These are phyloP conservation scores for Panthera uncia DNA, from an alignment of 2,113 vertebrate genomes.

Conservation along the genomic window DNA sequence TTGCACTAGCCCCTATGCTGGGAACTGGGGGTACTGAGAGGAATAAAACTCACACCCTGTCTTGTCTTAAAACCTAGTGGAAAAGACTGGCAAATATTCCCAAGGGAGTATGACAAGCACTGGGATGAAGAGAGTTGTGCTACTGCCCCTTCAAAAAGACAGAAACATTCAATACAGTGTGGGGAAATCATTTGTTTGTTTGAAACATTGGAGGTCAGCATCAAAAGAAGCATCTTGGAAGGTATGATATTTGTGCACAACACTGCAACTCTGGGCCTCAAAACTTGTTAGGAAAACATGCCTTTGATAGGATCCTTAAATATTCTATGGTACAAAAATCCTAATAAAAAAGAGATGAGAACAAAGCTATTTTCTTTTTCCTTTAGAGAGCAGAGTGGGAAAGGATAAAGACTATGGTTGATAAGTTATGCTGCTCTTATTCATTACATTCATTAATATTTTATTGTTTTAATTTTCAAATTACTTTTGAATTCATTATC, in stretches of 20 bases:
- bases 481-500: background rate
- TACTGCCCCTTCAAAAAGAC: background rate
- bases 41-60: background rate
- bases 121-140: background rate
- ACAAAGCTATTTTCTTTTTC: background rate
- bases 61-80: background rate
- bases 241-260: background rate
- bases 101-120: background rate
- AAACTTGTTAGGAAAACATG: background rate
- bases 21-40: background rate
- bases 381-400: background rate
- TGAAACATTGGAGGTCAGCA: background rate
- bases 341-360: conserved; percentile 26
- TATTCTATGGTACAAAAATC: background rate
- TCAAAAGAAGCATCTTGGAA: background rate
- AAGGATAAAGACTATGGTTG: background rate
- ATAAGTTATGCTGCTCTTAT: background rate
- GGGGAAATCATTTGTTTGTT: background rate
- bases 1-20: background rate
- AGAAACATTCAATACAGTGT: background rate
- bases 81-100: background rate
- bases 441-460: background rate
- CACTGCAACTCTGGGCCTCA: background rate
- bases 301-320: background rate
- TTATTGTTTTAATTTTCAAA: background rate